Evolutionary conservation across 1,140 invertebrate genomes (phyloP), one percentile per base, ranked within the genome.

Genomic region (Calephelis nemesis): DNA sequence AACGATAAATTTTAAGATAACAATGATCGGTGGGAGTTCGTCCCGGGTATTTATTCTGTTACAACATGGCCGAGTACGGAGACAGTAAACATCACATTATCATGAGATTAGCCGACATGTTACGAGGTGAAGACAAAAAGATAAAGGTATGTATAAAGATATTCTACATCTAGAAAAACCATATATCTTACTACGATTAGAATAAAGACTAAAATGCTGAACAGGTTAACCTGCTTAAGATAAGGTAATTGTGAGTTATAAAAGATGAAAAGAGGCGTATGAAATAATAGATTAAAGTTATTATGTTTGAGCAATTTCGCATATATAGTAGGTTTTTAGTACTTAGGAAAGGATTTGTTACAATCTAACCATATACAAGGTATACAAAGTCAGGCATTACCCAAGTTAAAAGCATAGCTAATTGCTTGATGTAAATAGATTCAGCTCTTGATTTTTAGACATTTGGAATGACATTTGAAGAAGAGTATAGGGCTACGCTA

Each of bases 241-340:
- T 54, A 54, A 54, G 50, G 50, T 54, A 54, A 65, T 65, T 65
- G 50, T 52, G 49, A 65, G 64, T 52, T 65, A n/a, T 65, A 65
- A 65, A 65, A 65, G 64, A 65, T 65, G 64, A 65, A 65, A 54
- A 65, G 49, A 52, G 64, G 48, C 63, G 63, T 49, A 42, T 40
- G 11, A 15, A 42, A 65, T 49, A 65, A 48, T 40, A 52, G 64
- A 65, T 65, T 42, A 65, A 5, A 54, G 30, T 42, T 39, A 65
- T 65, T 40, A 39, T 10, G 50, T 54, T 54, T 19, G 2, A 19
- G 19, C 13, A 42, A 42, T n/a, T 15, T 52, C n/a, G 42, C 30
- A 15, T 15, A 40, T 49, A 49, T 5, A 42, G 39, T 50, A 42
- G 6, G 9, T 63, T 40, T n/a, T 42, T 9, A 15, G 13, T 9